These are phyloP conservation scores for Nasonia oneida DNA, from an alignment of 2,888 invertebrate genomes.

Conservation along the genomic window DNA sequence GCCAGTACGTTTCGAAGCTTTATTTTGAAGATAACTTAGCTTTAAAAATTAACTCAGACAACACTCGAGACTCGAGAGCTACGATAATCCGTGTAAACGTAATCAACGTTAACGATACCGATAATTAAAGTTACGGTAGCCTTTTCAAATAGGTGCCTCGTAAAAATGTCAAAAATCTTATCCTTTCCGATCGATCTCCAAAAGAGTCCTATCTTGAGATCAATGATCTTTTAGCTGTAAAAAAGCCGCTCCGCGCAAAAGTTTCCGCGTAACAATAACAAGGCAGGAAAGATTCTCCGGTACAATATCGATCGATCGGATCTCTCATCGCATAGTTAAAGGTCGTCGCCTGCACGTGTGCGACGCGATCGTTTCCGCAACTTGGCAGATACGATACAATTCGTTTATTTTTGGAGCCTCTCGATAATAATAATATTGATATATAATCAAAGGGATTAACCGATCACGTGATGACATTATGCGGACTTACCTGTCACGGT, in stretches of 20 bases:
- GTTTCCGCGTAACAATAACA: background rate
- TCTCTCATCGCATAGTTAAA: background rate
- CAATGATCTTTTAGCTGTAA: too few relatives aligned
- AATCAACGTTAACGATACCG: background rate
- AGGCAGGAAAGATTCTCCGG: background rate
- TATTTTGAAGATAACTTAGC: too few relatives aligned
- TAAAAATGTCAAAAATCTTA: too few relatives aligned
- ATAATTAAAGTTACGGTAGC: too few relatives aligned
- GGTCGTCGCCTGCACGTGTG: background rate
- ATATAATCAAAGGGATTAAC: background rate
- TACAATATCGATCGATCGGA: slow-evolving; percentile 14
- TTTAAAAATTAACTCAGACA: too few relatives aligned
- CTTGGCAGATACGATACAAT: background rate
- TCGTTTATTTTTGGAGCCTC: background rate
- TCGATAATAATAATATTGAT: background rate
- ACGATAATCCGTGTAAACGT: background rate
- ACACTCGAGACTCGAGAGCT: background rate
- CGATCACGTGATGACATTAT: background rate
- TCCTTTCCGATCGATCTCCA: too few relatives aligned
- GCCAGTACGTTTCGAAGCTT: too few relatives aligned
- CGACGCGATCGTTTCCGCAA: background rate
- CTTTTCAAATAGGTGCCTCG: too few relatives aligned
- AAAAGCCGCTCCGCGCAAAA: too few relatives aligned
- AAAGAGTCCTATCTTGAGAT: too few relatives aligned
- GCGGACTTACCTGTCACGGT: slow-evolving; percentile 84